Evolutionary conservation across 2,888 invertebrate species (phyloP), one percentile per base, ranked within the genome.

Genomic region (Danaus chrysippus): DNA sequence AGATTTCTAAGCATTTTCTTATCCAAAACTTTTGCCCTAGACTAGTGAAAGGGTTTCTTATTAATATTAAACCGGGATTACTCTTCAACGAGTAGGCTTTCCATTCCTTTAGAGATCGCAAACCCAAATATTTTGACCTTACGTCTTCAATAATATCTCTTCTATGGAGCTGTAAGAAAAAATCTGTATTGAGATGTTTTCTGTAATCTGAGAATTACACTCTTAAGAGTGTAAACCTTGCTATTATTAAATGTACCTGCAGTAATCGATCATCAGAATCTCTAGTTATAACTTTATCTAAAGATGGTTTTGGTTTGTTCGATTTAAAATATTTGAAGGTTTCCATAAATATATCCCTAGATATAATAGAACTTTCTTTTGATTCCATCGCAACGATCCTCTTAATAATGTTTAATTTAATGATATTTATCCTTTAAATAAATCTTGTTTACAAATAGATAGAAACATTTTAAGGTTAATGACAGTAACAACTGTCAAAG

Each of bases 1-100:
- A 98, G 70, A 95, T 94, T 73, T 92, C 91, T 54, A 98, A 82
- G 78, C 96, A 96, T 80, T 94, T 93, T 58, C 93, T 86, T 19
- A 96, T 94, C 98, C 97, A 98, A 79, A 95, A 95, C 61, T 94
- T 92, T 82, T 98, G 97, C 0, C 96, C 97, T 23, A 88, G 75
- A 9, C 85, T 69, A 41, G 94, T 95, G 79, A 98, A 98, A 13
- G 98, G 97, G 85, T 98, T 97, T 72, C 90, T 92, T 63, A 98
- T 95, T 58, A 96, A 92, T 70, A 96, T 83, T 57, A 98, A 91
- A n/a, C 97, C 96, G 64, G 94, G 93, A 68, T 93, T 92, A 44
- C 90, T 78, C n/a, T 74, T 71, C 23, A 96, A 86, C 67, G 91
- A 87, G 76, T 90, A 95, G 46, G 93, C 82, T 73, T 92, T 86